Evolutionary conservation across 2,797 vertebrate genomes (phyloP), one percentile per base, ranked within the genome.

Genomic region (Oreochromis grahami): DNA sequence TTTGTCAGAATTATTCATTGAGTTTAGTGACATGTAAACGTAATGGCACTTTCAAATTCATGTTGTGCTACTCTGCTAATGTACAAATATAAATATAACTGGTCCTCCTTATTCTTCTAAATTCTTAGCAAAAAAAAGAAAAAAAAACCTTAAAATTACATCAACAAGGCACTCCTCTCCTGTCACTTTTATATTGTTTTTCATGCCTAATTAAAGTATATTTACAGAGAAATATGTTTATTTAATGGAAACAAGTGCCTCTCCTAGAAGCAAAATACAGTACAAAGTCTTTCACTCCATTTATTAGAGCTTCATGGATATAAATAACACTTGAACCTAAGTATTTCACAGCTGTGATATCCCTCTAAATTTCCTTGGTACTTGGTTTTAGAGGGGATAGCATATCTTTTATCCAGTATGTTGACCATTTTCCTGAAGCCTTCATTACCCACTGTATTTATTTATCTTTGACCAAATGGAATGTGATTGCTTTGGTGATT

Each of bases 91-190:
- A 43, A 43, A 41, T 14, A 68, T 15, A 41, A 24, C 21, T 24
- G n/a, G 3, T 24, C 24, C 24, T 43, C 3, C n/a, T 43, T 68
- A 68, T 68, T 68, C 2, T 9, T 24, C 13, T 43, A 68, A 68
- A 68, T 2, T 24, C 36, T 41, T 24, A 41, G 63, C 32, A 45
- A 17, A 4, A 48, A 0, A 65, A 55, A 56, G 21, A 8, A 48
- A 4, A 8, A n/a, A 50, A 13, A 0, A 0, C 0, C 0, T 0
- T 13, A 15, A 68, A 65, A 41, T 14, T 24, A 68, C 63, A 41
- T 68, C 63, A 68, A 24, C 2, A 14, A 14, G n/a, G 60, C 5
- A 41, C 5, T 41, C n/a, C n/a, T 68, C 36, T 41, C 12, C 63
- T 68, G 4, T 36, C 32, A 36, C 32, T 63, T 63, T 36, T 36